A percentile compares a stretch with the other conserved stretches of the same genome.
phyloP scores from a whole-genome alignment of 1,140 invertebrate species.

The Meloidogyne chitwoodi region DNA sequence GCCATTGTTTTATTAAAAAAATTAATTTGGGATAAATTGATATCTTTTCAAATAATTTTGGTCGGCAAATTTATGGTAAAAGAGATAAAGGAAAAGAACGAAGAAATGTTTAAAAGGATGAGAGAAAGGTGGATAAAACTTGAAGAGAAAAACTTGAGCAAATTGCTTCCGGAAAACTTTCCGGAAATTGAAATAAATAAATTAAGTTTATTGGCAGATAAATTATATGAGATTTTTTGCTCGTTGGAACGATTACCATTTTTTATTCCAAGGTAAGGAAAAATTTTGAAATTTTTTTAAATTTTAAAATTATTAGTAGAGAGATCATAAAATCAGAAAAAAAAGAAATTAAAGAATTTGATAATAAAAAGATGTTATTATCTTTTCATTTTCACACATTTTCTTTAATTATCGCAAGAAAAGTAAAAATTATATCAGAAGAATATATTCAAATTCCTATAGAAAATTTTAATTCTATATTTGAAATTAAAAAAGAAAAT shows the following conservation, averaged over 20 bases:
- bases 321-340: neutral
- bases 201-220: neutral
- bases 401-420: neutral
- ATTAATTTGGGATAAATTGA: neutral
- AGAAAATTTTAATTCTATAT: neutral
- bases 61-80: neutral
- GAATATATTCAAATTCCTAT: neutral
- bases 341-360: neutral
- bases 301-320: neutral
- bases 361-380: neutral
- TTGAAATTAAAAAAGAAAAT: neutral
- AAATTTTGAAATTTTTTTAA: too few relatives aligned
- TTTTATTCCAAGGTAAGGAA: neutral
- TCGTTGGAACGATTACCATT: neutral
- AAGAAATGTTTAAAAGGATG: neutral
- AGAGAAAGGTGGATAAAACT: neutral
- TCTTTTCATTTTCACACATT: neutral
- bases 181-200: neutral
- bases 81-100: neutral
- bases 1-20: neutral
- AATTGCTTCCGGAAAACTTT: neutral
- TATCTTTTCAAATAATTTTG: neutral
- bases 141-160: neutral
- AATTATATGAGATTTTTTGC: neutral
- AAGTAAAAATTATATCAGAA: neutral